Base-by-base conservation (phyloP, 2,888 invertebrate species). In the Drosophila barbarae region DNA sequence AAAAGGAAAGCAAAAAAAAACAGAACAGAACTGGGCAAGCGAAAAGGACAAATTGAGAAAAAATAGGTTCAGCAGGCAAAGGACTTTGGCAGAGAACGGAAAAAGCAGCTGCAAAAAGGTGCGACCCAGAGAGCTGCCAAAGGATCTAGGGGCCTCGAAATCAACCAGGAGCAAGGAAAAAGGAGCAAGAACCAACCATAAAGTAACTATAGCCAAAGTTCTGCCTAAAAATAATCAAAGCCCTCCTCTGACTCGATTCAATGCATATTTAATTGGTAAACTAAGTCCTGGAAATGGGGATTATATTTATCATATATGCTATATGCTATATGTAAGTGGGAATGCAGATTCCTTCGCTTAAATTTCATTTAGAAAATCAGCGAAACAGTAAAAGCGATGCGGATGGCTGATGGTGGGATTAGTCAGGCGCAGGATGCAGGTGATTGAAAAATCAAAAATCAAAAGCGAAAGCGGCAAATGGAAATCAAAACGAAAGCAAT, bases 401-500 rank as follows among this genome's bases (percentile, higher is more conserved):
- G 6, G 10, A 21, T 34, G 39, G 26, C 6, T 41, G 39, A 8
- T 51, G 18, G 32, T 32, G 30, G 8, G 57, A 58, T 58, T 59
- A 54, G 39, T 28, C 23, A 18, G 18, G 12, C 26, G 15, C 50
- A 26, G 50, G 23, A 15, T 34, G 35, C 50, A 13, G 50, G 39
- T 15, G 28, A 53, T 42, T 28, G 13, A 30, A 28, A 44, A 52
- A 41, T 26, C 18, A 35, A 54, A 54, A 59, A 32, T 13, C 23
- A 35, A 54, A 53, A 56, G 18, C 46, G 18, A 38, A 56, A 38
- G 28, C 57, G n/a, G 23, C 36, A 55, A 38, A 55, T 44, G 44
- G 38, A 59, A 46, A 38, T 32, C 59, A 39, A 60, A 60, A 39
- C 34, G 46, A 60, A 56, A 38, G 32, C 59, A 60, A 56, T 60